Conservation (phyloP, 2,113 vertebrate species). For the Camelus bactrianus region DNA sequence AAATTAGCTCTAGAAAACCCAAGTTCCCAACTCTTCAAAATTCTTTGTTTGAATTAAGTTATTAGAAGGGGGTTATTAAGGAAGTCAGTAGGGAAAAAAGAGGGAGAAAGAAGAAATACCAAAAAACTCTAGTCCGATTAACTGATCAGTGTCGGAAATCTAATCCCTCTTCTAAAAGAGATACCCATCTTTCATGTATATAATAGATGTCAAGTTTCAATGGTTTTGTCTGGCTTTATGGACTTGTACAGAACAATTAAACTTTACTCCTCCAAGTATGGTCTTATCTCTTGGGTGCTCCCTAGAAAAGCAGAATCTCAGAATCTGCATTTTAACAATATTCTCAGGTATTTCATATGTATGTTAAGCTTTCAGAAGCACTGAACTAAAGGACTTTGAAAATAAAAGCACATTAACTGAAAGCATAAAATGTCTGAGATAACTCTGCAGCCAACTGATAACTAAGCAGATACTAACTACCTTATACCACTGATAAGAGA, state of each 20-base stretch:
- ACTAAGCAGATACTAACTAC: neutral
- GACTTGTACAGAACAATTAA: neutral
- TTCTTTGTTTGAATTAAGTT: constrained; percentile 49
- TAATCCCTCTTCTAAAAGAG: constrained; percentile 18
- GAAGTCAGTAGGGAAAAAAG: neutral
- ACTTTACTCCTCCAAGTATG: neutral
- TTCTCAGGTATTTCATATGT: neutral
- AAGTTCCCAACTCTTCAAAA: constrained; percentile 17
- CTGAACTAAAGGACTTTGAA: constrained; percentile 28
- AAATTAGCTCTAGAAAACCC: neutral
- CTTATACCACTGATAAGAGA: neutral
- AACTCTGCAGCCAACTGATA: neutral
- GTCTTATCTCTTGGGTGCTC: neutral
- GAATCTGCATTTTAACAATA: constrained; percentile 52
- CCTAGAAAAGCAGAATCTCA: constrained; percentile 31
- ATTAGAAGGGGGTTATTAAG: constrained; percentile 19
- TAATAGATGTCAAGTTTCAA: constrained; percentile 5
- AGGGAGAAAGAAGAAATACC: neutral
- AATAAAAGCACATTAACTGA: constrained; percentile 1
- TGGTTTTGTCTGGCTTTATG: neutral
- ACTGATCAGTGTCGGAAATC: neutral
- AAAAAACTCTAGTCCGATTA: constrained; percentile 42
- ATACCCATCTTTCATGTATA: neutral
- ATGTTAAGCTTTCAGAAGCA: constrained; percentile 40
- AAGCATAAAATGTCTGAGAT: neutral